Percentiles rank a stretch among this genome's conserved stretches.
Conservation (phyloP, 2,797 vertebrate genomes). For the Spea hammondii region DNA sequence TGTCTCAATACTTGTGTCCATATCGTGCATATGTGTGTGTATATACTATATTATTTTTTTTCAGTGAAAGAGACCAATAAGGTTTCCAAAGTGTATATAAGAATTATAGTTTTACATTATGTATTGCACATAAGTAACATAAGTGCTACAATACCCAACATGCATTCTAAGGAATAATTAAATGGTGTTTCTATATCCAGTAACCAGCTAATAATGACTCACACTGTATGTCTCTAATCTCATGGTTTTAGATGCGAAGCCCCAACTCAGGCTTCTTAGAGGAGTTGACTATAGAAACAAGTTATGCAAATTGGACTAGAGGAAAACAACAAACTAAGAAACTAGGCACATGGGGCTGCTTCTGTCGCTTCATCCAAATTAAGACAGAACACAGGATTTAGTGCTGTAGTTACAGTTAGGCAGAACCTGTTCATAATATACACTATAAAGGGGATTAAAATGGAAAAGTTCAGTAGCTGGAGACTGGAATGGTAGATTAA, state of each 20-base stretch:
- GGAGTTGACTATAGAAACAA: neutral
- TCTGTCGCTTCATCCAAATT: neutral
- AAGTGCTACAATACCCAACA: neutral
- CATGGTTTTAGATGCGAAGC: neutral
- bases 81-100: too few species aligned
- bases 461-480: neutral
- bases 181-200: neutral
- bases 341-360: neutral
- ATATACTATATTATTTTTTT: too few species aligned
- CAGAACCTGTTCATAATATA: neutral
- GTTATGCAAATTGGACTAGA: neutral
- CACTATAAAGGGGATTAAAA: neutral
- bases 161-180: neutral
- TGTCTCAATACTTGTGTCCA: too few species aligned
- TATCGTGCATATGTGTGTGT: too few species aligned
- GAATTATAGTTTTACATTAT: too few species aligned
- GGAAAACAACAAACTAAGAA: neutral
- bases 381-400: neutral
- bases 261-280: neutral
- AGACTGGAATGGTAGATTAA: too few species aligned
- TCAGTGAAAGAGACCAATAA: too few species aligned
- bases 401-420: neutral
- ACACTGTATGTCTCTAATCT: neutral
- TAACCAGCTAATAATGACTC: neutral
- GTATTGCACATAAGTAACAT: neutral